Percentiles rank a stretch among this genome's conserved stretches.
Evolutionary conservation across 2,797 vertebrate genomes (phyloP).

Genomic region (Channallabes apus): DNA sequence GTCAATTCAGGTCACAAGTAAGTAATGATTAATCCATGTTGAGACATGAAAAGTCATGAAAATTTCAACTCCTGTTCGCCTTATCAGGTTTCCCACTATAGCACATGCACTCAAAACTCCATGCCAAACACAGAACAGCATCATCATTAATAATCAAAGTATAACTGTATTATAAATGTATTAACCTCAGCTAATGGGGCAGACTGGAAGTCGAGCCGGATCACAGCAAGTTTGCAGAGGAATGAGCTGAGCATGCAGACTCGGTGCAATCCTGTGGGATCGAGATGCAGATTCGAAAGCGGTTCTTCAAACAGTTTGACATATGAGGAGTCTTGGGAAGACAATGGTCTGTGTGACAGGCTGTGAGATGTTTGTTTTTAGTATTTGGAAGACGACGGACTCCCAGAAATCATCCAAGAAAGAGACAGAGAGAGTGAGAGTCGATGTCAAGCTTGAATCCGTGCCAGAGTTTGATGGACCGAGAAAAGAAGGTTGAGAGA

Average conservation of each 20-base stretch:
- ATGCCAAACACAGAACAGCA: constrained; percentile 19
- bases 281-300: constrained; percentile 16
- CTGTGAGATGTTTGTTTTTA: background rate
- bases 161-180: constrained; percentile 28
- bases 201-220: constrained; percentile 19
- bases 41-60: background rate
- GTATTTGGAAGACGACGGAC: background rate
- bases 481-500: background rate
- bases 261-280: constrained; percentile 9
- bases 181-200: constrained; percentile 40
- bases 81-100: background rate
- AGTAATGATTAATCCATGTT: background rate
- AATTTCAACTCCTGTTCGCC: background rate
- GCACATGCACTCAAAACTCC: background rate
- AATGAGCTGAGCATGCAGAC: constrained; percentile 35
- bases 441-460: background rate
- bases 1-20: background rate
- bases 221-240: constrained; percentile 7
- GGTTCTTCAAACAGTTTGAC: background rate
- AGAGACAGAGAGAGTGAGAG: background rate
- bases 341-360: background rate
- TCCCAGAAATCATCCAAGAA: background rate
- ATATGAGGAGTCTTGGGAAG: background rate
- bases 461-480: background rate
- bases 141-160: constrained; percentile 38